Conservation (phyloP, 2,797 vertebrate genomes). For the Nyctalus aviator region DNA sequence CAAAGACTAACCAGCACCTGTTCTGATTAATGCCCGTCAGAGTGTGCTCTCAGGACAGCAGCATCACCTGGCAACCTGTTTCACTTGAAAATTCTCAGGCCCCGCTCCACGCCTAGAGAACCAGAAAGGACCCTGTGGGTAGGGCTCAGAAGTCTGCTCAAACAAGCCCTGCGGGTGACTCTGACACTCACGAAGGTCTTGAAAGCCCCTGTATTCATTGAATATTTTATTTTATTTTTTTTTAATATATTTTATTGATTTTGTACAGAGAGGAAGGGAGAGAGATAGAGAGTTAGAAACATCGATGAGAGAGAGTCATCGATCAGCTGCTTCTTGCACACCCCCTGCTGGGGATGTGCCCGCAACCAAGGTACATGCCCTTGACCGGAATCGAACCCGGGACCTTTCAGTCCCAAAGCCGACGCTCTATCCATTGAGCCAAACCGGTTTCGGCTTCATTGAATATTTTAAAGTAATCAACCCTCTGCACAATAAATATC, state of each 20-base stretch:
- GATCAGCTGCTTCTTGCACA: too few species aligned
- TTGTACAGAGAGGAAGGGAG: too few species aligned
- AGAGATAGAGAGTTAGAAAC: too few species aligned
- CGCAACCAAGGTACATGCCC: too few species aligned
- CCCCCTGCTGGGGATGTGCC: too few species aligned
- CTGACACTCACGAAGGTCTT: background rate
- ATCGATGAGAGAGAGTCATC: too few species aligned
- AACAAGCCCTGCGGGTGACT: background rate
- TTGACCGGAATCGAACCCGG: too few species aligned
- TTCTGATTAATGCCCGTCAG: background rate
- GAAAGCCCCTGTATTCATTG: background rate
- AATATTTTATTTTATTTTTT: too few species aligned
- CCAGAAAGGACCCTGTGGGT: background rate
- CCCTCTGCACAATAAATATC: background rate
- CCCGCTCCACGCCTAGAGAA: background rate
- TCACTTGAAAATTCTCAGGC: background rate
- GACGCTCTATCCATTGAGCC: too few species aligned
- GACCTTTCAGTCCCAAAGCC: too few species aligned
- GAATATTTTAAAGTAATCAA: conserved; percentile 10
- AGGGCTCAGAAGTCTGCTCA: background rate
- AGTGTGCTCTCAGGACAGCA: background rate
- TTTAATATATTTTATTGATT: too few species aligned
- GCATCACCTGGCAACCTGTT: background rate
- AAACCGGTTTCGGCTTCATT: too few species aligned
- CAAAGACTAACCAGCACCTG: background rate